phyloP scores from a whole-genome alignment of 2,888 invertebrate genomes.

The Oithona nana region DNA sequence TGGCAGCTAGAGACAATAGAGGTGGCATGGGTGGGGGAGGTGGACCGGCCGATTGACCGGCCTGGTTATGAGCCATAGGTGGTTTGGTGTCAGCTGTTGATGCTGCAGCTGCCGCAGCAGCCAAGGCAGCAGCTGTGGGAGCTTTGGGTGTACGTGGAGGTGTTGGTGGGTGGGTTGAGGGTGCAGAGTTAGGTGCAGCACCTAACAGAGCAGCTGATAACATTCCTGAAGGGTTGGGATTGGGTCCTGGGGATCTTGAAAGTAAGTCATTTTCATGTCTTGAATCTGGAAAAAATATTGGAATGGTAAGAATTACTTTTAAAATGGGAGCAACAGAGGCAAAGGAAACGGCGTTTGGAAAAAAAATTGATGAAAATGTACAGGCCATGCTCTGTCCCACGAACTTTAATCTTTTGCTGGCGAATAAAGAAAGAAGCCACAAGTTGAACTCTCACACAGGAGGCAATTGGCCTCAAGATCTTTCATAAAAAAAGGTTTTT shows the following conservation, averaged over 20 bases:
- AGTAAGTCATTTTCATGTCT: no score
- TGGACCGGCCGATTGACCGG: slow-evolving; percentile 10
- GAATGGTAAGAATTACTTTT: neutral
- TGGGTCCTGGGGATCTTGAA: no score
- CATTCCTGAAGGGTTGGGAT: slow-evolving; percentile 13
- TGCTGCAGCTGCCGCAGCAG: neutral
- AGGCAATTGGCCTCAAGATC: neutral
- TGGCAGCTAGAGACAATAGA: slow-evolving; percentile 26
- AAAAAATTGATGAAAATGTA: no score
- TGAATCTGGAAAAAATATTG: neutral
- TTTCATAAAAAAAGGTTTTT: neutral
- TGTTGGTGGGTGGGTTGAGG: slow-evolving; percentile 33
- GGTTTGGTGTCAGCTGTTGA: neutral
- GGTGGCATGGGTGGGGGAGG: slow-evolving; percentile 11
- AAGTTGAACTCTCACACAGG: neutral
- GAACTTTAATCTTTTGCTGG: neutral
- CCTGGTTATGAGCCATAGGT: neutral
- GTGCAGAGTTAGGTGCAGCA: slow-evolving; percentile 20
- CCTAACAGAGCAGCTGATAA: slow-evolving; percentile 21
- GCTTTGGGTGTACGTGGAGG: slow-evolving; percentile 34
- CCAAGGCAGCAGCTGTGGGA: slow-evolving; percentile 21
- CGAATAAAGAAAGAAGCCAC: no score
- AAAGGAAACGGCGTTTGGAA: neutral
- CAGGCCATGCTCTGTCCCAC: neutral
- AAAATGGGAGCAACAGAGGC: neutral